Percentiles rank a stretch among this genome's conserved stretches.
Evolutionary conservation across 2,888 invertebrate species (phyloP).

Genomic region (Tenthredo livida): DNA sequence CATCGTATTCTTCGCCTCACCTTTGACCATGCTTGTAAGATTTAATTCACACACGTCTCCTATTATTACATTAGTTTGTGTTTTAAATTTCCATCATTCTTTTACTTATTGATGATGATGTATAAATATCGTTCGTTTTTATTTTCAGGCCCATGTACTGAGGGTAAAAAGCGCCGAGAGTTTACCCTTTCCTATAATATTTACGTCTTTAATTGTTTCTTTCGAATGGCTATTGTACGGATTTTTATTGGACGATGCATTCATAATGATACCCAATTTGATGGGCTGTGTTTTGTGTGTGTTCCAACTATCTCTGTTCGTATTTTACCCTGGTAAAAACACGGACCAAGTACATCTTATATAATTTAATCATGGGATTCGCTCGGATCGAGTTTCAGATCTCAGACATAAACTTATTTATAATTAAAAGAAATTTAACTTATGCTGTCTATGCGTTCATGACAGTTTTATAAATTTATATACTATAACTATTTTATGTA

Average conservation of each 20-base stretch:
- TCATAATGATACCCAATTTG: slow-evolving; percentile 90
- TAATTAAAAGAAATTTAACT: neutral
- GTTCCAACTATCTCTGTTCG: slow-evolving; percentile 88
- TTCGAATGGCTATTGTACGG: slow-evolving; percentile 94
- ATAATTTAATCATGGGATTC: slow-evolving; percentile 57
- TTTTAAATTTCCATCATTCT: slow-evolving; percentile 20
- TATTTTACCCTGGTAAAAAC: slow-evolving; percentile 83
- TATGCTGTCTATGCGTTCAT: neutral
- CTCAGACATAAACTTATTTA: neutral
- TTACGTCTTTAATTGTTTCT: slow-evolving; percentile 90
- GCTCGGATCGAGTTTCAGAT: neutral
- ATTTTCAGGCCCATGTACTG: slow-evolving; percentile 85
- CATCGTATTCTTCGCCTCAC: slow-evolving; percentile 90
- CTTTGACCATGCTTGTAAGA: slow-evolving; percentile 86
- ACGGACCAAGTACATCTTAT: slow-evolving; percentile 67
- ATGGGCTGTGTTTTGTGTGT: slow-evolving; percentile 87
- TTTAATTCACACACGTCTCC: neutral
- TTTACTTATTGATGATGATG: slow-evolving; percentile 28
- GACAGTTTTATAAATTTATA: neutral
- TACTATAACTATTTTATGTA: neutral
- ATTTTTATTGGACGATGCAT: slow-evolving; percentile 86
- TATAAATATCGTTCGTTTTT: slow-evolving; percentile 57
- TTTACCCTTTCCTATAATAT: slow-evolving; percentile 92
- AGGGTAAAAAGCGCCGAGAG: slow-evolving; percentile 90
- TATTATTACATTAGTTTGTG: neutral